Evolutionary conservation across 1,140 invertebrate genomes (phyloP).

Genomic region (Eumaeus atala): DNA sequence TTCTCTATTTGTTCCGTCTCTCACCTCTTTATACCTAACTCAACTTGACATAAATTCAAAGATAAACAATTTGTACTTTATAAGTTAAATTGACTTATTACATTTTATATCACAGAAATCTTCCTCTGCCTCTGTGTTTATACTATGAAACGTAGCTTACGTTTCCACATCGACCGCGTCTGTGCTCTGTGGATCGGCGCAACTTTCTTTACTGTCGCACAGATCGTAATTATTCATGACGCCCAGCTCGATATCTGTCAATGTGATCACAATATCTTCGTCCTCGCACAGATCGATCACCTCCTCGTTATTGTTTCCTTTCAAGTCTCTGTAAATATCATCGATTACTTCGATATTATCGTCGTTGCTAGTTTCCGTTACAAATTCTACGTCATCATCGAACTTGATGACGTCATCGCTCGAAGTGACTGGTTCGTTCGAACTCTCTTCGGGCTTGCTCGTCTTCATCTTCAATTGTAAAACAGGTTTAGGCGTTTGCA

Average conservation of each 20-base stretch:
- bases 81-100: not conserved
- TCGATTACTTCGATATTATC: constrained; percentile 28
- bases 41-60: too few relatives aligned
- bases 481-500: constrained; percentile 46
- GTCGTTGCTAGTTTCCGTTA: constrained; percentile 39
- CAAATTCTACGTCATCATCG: constrained; percentile 56
- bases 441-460: constrained; percentile 31
- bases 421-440: constrained; percentile 24
- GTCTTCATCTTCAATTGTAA: constrained; percentile 47
- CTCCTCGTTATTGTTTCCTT: constrained; percentile 40
- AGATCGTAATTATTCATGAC: constrained; percentile 47
- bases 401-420: constrained; percentile 43
- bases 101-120: constrained; percentile 2
- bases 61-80: not conserved
- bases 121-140: not conserved
- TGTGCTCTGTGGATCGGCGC: not conserved
- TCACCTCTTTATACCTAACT: too few relatives aligned
- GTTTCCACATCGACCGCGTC: not conserved
- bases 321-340: constrained; percentile 46
- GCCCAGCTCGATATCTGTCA: constrained; percentile 40
- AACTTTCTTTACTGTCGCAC: constrained; percentile 28
- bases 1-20: too few relatives aligned
- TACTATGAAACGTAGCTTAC: not conserved
- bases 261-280: constrained; percentile 42
- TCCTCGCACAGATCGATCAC: constrained; percentile 60